Base-by-base conservation (phyloP, 2,888 invertebrate genomes). In the Zaprionus lineosus region DNA sequence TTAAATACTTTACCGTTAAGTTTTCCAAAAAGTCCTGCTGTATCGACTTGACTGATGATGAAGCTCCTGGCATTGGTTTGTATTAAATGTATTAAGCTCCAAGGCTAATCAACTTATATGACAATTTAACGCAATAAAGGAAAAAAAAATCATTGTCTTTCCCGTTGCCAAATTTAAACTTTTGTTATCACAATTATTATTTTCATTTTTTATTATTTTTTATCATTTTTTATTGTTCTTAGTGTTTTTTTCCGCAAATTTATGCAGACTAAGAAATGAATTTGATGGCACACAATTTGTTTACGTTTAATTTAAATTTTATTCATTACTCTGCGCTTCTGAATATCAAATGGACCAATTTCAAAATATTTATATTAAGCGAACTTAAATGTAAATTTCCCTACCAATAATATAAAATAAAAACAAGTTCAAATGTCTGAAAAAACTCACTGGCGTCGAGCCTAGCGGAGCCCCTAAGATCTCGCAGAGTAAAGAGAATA, bases 281-380 rank as follows among this genome's bases (percentile, higher is more conserved):
- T 68, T 50, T 61, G 62, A 68, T 63, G 70, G 50, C 46, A 72
- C 55, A 75, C 72, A 72, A 84, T 84, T 79, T 79, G 76, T 75
- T 83, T 85, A 62, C 67, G 64, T 86, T 74, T 71, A 71, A 81
- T 84, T 86, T 74, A 59, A 86, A 78, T 71, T 59, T 71, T 71
- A 56, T 57, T 59, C 26, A 40, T n/a, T 53, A 21, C 16, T 40
- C 21, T 41, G 28, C 18, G 24, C n/a, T 24, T 24, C 4, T 8
- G 6, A 24, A 24, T 24, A 8, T 24, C 6, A 21, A 24, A 8
- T 6, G 24, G 8, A 3, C 2, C 24, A 8, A 4, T n/a, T 24
- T n/a, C 8, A 19, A n/a, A n/a, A n/a, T n/a, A n/a, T n/a, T n/a
- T n/a, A n/a, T n/a, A n/a, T n/a, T n/a, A n/a, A n/a, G n/a, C n/a